Evolutionary conservation across 2,797 vertebrate species (phyloP).

Genomic region (Dromococcyx pavoninus): DNA sequence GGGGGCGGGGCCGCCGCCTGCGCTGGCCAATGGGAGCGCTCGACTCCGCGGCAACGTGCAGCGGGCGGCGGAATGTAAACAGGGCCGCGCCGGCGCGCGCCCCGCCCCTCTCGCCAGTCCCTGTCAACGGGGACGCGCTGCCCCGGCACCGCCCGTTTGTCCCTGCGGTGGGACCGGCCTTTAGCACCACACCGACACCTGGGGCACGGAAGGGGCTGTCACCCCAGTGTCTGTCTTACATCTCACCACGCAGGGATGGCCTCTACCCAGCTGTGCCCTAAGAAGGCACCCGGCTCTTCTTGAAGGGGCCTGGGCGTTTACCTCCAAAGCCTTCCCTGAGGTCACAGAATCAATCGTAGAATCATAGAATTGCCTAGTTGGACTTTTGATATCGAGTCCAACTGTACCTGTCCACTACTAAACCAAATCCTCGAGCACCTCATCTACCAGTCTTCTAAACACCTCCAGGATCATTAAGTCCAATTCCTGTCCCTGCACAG

Average conservation of each 20-base stretch:
- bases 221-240: neutral
- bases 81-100: neutral
- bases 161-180: neutral
- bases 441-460: too few relatives aligned
- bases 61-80: constrained; percentile 76
- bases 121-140: neutral
- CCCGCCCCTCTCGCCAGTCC: neutral
- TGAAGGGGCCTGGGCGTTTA: neutral
- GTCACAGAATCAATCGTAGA: too few relatives aligned
- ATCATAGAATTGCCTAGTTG: too few relatives aligned
- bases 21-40: neutral
- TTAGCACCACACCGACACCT: too few relatives aligned
- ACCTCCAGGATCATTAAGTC: too few relatives aligned
- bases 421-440: too few relatives aligned
- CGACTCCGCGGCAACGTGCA: constrained; percentile 68
- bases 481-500: too few relatives aligned
- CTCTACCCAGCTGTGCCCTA: neutral
- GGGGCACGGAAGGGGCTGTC: fast-evolving
- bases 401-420: too few relatives aligned
- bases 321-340: fast-evolving
- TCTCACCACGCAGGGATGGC: fast-evolving
- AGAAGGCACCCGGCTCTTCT: neutral
- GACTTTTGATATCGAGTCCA: too few relatives aligned
- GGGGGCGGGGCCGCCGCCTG: neutral
- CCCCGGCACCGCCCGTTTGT: neutral